phyloP scores from a whole-genome alignment of 1,140 invertebrate genomes.

The Zaprionus africanus region DNA sequence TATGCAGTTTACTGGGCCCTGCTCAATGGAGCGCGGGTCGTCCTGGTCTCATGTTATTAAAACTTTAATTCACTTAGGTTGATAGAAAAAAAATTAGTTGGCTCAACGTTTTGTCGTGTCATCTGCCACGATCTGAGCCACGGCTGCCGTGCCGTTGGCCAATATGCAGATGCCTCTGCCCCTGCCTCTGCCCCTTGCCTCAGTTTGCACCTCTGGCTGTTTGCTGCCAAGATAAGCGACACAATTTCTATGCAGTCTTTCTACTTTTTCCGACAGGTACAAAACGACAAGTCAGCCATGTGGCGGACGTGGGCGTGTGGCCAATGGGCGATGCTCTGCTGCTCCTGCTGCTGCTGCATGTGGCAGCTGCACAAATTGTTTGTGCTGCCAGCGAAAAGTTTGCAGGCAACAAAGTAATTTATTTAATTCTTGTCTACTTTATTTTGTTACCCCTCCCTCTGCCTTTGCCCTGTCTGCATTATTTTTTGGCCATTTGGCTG shows the following conservation, averaged over 20 bases:
- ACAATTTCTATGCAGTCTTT: conserved; percentile 45
- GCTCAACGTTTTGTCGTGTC: conserved; percentile 54
- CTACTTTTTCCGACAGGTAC: conserved; percentile 29
- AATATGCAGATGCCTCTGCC: conserved; percentile 16
- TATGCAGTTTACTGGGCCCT: conserved; percentile 27
- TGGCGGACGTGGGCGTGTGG: conserved; percentile 15
- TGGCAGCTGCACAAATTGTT: conserved; percentile 75
- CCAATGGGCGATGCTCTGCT: background rate
- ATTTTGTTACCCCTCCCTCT: conserved; percentile 3
- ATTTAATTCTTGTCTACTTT: conserved; percentile 63
- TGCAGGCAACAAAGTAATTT: conserved; percentile 77
- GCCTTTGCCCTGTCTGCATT: background rate
- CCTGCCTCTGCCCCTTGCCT: background rate
- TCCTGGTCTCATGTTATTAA: conserved; percentile 66
- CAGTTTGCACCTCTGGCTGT: background rate
- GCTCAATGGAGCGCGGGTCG: conserved; percentile 37
- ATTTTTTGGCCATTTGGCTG: conserved; percentile 44
- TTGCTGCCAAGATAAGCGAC: conserved; percentile 46
- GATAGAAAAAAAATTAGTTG: conserved; percentile 58
- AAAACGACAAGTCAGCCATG: conserved; percentile 47
- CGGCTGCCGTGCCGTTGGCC: conserved; percentile 14
- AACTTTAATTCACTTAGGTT: conserved; percentile 76
- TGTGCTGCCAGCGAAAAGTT: conserved; percentile 69
- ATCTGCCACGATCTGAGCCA: conserved; percentile 48
- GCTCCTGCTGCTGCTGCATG: conserved; percentile 31